Evolutionary conservation across 2,888 invertebrate genomes (phyloP).

Genomic region (Crioceris asparagi): DNA sequence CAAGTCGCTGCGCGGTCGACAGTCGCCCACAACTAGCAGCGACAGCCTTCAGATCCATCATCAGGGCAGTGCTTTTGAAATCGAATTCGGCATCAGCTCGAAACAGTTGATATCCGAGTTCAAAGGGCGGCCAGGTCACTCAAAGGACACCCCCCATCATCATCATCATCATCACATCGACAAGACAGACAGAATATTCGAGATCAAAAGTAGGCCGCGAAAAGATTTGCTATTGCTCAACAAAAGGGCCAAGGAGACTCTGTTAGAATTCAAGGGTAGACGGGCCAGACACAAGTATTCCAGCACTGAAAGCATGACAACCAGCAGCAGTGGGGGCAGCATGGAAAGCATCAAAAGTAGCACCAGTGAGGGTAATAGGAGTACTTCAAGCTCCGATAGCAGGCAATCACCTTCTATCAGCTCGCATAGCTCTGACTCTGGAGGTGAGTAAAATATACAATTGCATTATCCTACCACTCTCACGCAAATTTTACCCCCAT

Average conservation of each 20-base stretch:
- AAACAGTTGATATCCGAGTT: constrained; percentile 45
- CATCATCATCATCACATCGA: too few species aligned
- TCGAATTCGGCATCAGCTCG: constrained; percentile 29
- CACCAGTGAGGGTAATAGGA: constrained; percentile 78
- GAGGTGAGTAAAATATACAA: constrained; percentile 39
- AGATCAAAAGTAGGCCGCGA: constrained; percentile 61
- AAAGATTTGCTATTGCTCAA: constrained; percentile 31
- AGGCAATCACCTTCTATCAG: constrained; percentile 74
- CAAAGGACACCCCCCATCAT: constrained; percentile 45
- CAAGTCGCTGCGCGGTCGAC: constrained; percentile 50
- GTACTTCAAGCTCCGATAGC: constrained; percentile 76
- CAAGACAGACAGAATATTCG: constrained; percentile 47
- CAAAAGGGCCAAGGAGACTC: constrained; percentile 27
- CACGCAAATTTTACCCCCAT: too few species aligned
- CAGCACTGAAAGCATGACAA: constrained; percentile 80
- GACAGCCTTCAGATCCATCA: constrained; percentile 39
- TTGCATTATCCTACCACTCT: background rate
- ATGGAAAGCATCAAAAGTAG: constrained; percentile 81
- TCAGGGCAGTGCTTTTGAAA: constrained; percentile 31
- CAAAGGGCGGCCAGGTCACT: constrained; percentile 42
- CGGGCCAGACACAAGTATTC: constrained; percentile 55
- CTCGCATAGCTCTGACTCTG: constrained; percentile 77
- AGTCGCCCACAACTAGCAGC: constrained; percentile 49
- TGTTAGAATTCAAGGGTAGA: too few species aligned
- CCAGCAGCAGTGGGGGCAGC: constrained; percentile 77